Conservation (phyloP, 1,140 invertebrate genomes). For the Diachasma alloeum region DNA sequence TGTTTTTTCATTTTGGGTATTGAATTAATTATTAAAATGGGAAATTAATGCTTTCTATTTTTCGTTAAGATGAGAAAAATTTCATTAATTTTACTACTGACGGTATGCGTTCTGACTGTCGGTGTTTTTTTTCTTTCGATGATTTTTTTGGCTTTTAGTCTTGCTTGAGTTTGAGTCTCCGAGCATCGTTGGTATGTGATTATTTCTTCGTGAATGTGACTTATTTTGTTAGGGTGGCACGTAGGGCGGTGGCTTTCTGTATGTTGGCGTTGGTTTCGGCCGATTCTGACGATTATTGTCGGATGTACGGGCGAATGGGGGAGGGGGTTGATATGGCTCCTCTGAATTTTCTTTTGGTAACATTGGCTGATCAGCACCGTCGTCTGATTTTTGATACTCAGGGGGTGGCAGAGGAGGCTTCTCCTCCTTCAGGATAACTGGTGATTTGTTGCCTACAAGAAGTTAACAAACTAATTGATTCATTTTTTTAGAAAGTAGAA, state of each 20-base stretch:
- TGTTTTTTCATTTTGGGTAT: neutral
- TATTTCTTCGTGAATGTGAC: conserved; percentile 51
- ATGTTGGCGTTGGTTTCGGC: conserved; percentile 84
- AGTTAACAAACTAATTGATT: neutral
- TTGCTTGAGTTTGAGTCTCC: conserved; percentile 49
- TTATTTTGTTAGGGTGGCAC: conserved; percentile 83
- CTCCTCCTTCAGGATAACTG: conserved; percentile 92
- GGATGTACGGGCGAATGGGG: conserved; percentile 79
- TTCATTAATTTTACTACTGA: conserved; percentile 13
- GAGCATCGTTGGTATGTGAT: conserved; percentile 59
- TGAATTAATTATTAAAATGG: neutral
- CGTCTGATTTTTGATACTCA: conserved; percentile 73
- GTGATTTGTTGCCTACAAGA: conserved; percentile 78
- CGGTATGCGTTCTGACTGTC: conserved; percentile 21
- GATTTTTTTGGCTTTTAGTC: conserved; percentile 57
- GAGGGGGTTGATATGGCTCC: conserved; percentile 72
- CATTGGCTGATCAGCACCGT: conserved; percentile 63
- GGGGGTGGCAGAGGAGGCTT: conserved; percentile 86
- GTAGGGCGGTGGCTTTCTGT: conserved; percentile 90
- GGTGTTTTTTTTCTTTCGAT: conserved; percentile 40
- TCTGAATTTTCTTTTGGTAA: conserved; percentile 61
- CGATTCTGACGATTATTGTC: conserved; percentile 72
- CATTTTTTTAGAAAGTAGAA: no score
- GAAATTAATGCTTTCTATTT: neutral
- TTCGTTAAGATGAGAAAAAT: neutral